Conservation (phyloP, 2,113 vertebrate species). For the Channa maculata region DNA sequence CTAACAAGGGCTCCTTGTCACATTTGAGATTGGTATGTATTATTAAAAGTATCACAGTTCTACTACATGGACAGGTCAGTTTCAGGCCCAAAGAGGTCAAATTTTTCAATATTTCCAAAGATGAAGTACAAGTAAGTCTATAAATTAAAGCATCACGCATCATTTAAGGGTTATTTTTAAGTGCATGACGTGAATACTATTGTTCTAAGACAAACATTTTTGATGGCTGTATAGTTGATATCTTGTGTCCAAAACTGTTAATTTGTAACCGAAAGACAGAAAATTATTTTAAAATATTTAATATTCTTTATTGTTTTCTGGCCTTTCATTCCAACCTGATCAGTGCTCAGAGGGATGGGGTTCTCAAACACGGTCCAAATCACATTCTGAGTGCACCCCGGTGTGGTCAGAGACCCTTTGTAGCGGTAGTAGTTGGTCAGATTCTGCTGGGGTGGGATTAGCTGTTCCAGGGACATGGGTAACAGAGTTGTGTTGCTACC, state of each 20-base stretch:
- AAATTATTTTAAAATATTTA: neutral
- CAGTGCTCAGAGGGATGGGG: conserved; percentile 79
- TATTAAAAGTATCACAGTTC: too few species aligned
- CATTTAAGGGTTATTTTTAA: too few species aligned
- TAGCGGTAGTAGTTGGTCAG: conserved; percentile 89
- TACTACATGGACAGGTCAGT: too few species aligned
- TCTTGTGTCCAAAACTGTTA: too few species aligned
- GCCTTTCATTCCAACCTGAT: conserved; percentile 82
- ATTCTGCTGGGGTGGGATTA: conserved; percentile 83
- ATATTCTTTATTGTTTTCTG: neutral
- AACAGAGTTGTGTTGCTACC: conserved; percentile 35
- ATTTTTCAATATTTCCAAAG: too few species aligned
- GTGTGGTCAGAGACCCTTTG: conserved; percentile 92
- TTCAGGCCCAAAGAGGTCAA: too few species aligned
- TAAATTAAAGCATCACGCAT: too few species aligned
- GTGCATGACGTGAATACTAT: too few species aligned
- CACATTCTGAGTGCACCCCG: conserved; percentile 85
- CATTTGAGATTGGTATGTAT: too few species aligned
- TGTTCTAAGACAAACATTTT: neutral
- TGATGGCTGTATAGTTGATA: neutral
- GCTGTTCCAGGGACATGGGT: conserved; percentile 75
- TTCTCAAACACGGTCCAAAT: conserved; percentile 91
- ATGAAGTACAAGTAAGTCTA: too few species aligned
- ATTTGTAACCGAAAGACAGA: neutral
- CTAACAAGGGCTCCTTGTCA: too few species aligned